phyloP scores from a whole-genome alignment of 2,797 vertebrate species.

The Prionace glauca region DNA sequence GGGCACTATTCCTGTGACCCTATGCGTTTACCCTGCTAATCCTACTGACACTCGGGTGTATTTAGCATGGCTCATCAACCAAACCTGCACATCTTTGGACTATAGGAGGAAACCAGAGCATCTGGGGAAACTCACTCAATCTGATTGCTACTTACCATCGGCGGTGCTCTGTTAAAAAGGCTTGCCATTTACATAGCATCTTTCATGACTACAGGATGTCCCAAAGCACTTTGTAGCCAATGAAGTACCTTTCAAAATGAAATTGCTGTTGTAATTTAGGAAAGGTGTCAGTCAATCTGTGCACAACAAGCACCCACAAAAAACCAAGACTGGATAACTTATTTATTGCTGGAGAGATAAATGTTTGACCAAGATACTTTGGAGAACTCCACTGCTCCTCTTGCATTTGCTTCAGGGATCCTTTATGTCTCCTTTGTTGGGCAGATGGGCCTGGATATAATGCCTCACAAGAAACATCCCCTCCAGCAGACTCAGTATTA shows the following conservation, averaged over 20 bases:
- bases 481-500: neutral
- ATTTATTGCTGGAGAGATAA: neutral
- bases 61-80: too few species aligned
- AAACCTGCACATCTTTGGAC: too few species aligned
- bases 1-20: too few species aligned
- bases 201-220: neutral
- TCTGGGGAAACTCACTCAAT: neutral
- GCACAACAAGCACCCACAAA: neutral
- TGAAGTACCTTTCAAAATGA: neutral
- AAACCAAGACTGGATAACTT: neutral
- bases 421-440: neutral
- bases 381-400: neutral
- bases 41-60: too few species aligned
- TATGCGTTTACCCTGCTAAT: too few species aligned
- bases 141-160: neutral
- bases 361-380: neutral
- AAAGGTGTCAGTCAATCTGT: neutral
- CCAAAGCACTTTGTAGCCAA: neutral
- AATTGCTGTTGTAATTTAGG: neutral
- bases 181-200: neutral
- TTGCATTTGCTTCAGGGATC: neutral
- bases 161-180: neutral
- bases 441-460: neutral
- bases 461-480: neutral
- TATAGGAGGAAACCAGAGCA: too few species aligned